Base-by-base conservation (phyloP, 2,797 vertebrate genomes). In the Anabas testudineus region DNA sequence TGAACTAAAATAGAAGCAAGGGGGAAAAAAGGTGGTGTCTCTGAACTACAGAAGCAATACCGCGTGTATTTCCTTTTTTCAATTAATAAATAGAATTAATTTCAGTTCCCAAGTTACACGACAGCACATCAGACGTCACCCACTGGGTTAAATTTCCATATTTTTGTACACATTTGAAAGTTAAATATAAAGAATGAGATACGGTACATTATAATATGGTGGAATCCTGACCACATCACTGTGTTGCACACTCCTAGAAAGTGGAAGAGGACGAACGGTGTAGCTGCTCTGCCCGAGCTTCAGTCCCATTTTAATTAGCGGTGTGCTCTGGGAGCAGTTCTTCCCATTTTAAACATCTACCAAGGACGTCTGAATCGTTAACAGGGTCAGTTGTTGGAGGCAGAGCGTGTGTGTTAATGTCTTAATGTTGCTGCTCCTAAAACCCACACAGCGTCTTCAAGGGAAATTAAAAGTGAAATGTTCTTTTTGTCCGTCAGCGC, bases 171-270 rank as follows among this genome's bases (percentile, higher is more conserved):
- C 34, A 48, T 74, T 13, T 67, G 6, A 66, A 57, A 51, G 71
- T 69, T 34, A 62, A 64, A 49, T 14, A 43, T 19, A 4, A 26
- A n/a, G 3, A 47, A 19, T 36, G 10, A 14, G 7, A 28, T 28
- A 26, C 7, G 34, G 36, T 10, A 36, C 36, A 13, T 36, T 2
- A 13, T 3, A 12, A 2, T 12, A 7, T 18, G 34, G 32, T 69
- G 47, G 63, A 74, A 21, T 75, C 85, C 82, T 77, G 87, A 90
- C 88, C 87, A 80, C 65, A 71, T 76, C 87, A 85, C 87, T 90
- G 89, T 88, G 90, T 76, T 76, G 74, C 70, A 63, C 68, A 2
- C 68, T 64, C 46, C 55, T 52, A 72, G 24, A 74, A 73, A 55
- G 37, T 46, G 57, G 21, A 76, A 43, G 46, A 56, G 58, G 78